Evolutionary conservation across 2,113 vertebrate species (phyloP), one percentile per base, ranked within the genome.

Genomic region (Actenoides hombroni): DNA sequence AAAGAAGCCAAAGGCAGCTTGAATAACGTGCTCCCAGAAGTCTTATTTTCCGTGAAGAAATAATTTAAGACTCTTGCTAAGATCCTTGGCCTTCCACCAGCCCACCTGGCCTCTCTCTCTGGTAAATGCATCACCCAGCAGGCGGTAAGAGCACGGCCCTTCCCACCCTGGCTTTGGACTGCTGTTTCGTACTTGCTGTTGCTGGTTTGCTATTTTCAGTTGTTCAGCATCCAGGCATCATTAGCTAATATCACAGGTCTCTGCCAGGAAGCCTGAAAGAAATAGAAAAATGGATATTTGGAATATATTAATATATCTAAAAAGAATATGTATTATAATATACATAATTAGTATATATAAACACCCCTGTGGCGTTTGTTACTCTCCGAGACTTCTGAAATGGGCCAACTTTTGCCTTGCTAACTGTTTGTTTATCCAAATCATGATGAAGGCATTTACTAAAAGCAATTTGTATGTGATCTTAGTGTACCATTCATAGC

Each of bases 401-500:
- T 4, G 31, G 24, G 21, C 31, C 39, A 74, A 28, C 16, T 86
- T 81, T 84, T 92, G n/a, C 91, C 63, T 91, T 83, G 26, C 20
- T 88, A 80, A 31, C n/a, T 60, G 26, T 80, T 92, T 86, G 26
- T 73, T 91, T 87, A 51, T 40, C 64, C 63, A 56, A 81, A 75
- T 81, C 29, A 49, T 8, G 42, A 44, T 78, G 67, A 86, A 82
- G 51, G 28, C 51, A 64, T 90, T 92, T 81, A 33, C 63, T 60
- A 35, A 88, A 78, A 83, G 60, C 51, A 90, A 31, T 90, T 74
- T 64, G 13, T 71, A 37, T 78, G 80, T 95, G 56, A 89, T 92
- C 86, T 77, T 60, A 20, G 26, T 86, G 18, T 76, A 82, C 86
- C 88, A 92, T 68, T 96, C 86, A 67, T 76, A 89, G 88, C 61